Evolutionary conservation across 2,113 vertebrate genomes (phyloP).

Genomic region (Psophia crepitans): DNA sequence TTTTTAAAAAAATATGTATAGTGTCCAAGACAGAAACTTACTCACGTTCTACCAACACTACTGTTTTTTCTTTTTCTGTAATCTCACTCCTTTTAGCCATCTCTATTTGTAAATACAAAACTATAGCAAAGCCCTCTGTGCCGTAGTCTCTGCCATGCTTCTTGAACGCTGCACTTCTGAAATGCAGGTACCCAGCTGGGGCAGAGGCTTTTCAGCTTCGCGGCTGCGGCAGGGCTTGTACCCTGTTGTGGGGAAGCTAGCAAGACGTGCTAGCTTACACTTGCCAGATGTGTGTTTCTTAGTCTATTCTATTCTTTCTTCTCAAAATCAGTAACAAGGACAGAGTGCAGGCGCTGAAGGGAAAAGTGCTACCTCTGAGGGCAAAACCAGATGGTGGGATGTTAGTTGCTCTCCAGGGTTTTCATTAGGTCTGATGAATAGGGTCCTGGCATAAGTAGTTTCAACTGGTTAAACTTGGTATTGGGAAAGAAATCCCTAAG

Average conservation of each 20-base stretch:
- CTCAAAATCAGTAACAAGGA: neutral
- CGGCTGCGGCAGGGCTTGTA: neutral
- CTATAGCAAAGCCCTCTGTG: accelerated
- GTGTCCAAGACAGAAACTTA: neutral
- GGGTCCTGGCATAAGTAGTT: neutral
- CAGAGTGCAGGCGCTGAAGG: neutral
- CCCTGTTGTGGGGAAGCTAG: neutral
- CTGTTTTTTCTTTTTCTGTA: accelerated
- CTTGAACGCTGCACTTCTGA: neutral
- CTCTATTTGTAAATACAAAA: neutral
- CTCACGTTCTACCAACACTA: neutral
- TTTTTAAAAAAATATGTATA: neutral
- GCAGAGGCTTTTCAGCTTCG: neutral
- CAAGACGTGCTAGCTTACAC: neutral
- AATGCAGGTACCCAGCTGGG: neutral
- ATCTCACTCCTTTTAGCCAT: neutral
- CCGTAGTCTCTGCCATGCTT: neutral
- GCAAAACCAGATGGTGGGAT: neutral
- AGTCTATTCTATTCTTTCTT: too few relatives aligned
- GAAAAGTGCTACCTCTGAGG: neutral
- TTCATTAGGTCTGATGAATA: neutral
- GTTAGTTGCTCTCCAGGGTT: neutral
- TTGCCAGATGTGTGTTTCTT: neutral
- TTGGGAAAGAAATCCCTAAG: neutral
- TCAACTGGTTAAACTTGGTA: neutral